Percentiles rank a stretch among this genome's conserved stretches.
phyloP scores from a whole-genome alignment of 2,888 invertebrate species.

The Diogma glabrata region DNA sequence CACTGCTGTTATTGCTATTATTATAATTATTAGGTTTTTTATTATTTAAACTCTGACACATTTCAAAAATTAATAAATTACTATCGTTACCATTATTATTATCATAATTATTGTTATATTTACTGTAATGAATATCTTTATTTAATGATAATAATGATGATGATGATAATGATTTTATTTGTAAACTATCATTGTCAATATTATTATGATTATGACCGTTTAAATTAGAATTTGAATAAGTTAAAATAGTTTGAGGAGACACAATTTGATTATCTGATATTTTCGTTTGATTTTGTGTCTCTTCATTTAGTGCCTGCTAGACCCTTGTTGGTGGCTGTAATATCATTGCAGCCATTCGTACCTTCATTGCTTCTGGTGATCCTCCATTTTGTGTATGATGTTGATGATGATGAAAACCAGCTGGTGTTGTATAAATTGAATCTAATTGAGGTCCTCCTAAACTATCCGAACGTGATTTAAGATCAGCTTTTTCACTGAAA shows the following conservation, averaged over 20 bases:
- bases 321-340: slow-evolving; percentile 82
- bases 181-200: slow-evolving; percentile 13
- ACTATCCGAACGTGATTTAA: slow-evolving; percentile 37
- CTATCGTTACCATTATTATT: slow-evolving; percentile 21
- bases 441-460: slow-evolving; percentile 56
- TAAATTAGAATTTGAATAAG: too few relatives aligned
- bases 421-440: slow-evolving; percentile 56
- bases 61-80: slow-evolving; percentile 14
- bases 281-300: slow-evolving; percentile 17
- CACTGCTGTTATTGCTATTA: slow-evolving; percentile 7
- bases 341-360: slow-evolving; percentile 81
- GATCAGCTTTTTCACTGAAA: slow-evolving; percentile 36
- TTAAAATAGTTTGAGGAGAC: slow-evolving; percentile 12
- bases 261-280: slow-evolving; percentile 11
- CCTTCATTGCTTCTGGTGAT: slow-evolving; percentile 74
- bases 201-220: too few relatives aligned
- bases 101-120: slow-evolving; percentile 19
- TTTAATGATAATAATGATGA: slow-evolving; percentile 12
- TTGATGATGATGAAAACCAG: slow-evolving; percentile 35
- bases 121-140: slow-evolving; percentile 10
- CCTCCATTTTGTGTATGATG: slow-evolving; percentile 33
- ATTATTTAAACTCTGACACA: not conserved
- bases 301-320: slow-evolving; percentile 38
- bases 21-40: slow-evolving; percentile 17
- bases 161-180: slow-evolving; percentile 5